A percentile compares a stretch with the other conserved stretches of the same genome.
Evolutionary conservation across 1,140 invertebrate genomes (phyloP).

Genomic region (Leptoteleia sp.): DNA sequence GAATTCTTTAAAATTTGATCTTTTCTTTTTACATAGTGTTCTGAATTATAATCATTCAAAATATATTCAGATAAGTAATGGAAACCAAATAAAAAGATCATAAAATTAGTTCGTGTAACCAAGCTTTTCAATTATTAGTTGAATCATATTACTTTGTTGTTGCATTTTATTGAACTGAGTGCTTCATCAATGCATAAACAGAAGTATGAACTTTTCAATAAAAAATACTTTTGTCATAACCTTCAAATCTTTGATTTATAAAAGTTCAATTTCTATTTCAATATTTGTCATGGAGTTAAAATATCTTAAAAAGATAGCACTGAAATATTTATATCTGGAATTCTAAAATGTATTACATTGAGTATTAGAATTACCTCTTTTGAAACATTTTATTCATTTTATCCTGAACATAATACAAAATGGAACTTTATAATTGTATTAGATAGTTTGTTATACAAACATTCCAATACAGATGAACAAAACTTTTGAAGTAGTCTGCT

Average conservation of each 20-base stretch:
- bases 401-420: neutral
- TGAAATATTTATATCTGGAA: conserved; percentile 3
- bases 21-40: no score
- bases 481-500: no score
- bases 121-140: neutral
- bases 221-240: conserved; percentile 4
- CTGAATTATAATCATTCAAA: no score
- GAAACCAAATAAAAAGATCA: no score
- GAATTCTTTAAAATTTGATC: no score
- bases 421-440: neutral
- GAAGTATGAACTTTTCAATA: neutral
- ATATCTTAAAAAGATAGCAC: neutral
- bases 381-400: neutral
- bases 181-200: conserved; percentile 15
- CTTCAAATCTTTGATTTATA: conserved; percentile 11
- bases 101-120: neutral
- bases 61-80: no score
- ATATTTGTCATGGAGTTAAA: neutral
- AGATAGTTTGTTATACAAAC: no score
- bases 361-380: neutral
- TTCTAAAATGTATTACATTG: neutral
- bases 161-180: conserved; percentile 12
- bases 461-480: no score
- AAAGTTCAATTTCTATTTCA: neutral
- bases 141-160: conserved; percentile 4